A percentile compares a stretch with the other conserved stretches of the same genome.
These are phyloP conservation scores for Seriola aureovittata DNA, from an alignment of 2,113 vertebrate genomes.

Conservation along the genomic window DNA sequence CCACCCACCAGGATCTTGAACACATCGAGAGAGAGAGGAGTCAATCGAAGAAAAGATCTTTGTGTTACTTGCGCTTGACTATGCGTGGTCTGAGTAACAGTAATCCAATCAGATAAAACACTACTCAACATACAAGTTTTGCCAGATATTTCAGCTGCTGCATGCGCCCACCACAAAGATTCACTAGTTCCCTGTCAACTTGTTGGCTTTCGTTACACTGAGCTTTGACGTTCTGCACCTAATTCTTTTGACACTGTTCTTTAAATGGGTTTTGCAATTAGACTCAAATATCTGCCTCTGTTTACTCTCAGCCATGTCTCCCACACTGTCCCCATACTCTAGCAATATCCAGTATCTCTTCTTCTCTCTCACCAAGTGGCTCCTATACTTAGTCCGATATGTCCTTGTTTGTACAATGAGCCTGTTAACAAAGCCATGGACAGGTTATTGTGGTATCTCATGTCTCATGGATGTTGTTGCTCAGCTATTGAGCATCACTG, in stretches of 20 bases:
- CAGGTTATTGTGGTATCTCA: slow-evolving; percentile 16
- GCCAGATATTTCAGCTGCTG: slow-evolving; percentile 62
- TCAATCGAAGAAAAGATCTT: slow-evolving; percentile 44
- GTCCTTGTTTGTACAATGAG: slow-evolving; percentile 32
- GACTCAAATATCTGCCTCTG: slow-evolving; percentile 53
- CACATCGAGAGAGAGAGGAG: slow-evolving; percentile 25
- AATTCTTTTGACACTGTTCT: slow-evolving; percentile 67
- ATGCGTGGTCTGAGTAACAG: slow-evolving; percentile 59
- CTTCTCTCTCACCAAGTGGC: slow-evolving; percentile 17
- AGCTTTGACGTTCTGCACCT: slow-evolving; percentile 44
- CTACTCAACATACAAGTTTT: slow-evolving; percentile 72
- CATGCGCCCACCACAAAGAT: slow-evolving; percentile 50
- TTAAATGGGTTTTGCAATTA: slow-evolving; percentile 61
- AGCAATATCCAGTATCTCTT: neutral
- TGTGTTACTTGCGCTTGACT: slow-evolving; percentile 51
- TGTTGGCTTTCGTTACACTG: slow-evolving; percentile 60
- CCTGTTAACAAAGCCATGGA: slow-evolving; percentile 24
- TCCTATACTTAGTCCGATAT: slow-evolving; percentile 7
- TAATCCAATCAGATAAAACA: slow-evolving; percentile 78
- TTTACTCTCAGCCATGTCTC: slow-evolving; percentile 35
- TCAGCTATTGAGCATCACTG: slow-evolving; percentile 16
- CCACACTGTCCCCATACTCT: neutral
- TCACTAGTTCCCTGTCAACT: slow-evolving; percentile 72
- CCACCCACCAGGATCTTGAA: slow-evolving; percentile 48
- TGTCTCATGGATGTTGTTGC: neutral